Evolutionary conservation across 2,797 vertebrate genomes (phyloP).

Genomic region (Neosilurus mollespiculum): DNA sequence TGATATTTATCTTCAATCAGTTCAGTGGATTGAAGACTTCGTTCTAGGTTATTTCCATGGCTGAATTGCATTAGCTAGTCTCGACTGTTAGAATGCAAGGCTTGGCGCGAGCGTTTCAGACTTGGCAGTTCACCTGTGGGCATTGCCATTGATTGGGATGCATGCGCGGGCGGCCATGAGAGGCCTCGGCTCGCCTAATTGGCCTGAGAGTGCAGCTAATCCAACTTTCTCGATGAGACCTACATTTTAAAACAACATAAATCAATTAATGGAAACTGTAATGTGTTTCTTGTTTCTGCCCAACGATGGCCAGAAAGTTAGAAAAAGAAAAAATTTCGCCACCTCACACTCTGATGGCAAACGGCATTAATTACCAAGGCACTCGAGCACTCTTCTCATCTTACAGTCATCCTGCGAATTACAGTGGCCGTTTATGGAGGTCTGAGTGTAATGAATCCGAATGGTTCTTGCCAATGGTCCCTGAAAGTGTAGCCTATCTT

Average conservation of each 20-base stretch:
- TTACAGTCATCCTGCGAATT: conserved; percentile 52
- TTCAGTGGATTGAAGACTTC: neutral
- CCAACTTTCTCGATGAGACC: conserved; percentile 67
- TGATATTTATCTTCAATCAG: conserved; percentile 24
- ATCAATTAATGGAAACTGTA: conserved; percentile 75
- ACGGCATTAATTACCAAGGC: conserved; percentile 47
- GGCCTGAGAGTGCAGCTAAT: conserved; percentile 69
- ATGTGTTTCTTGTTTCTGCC: conserved; percentile 73
- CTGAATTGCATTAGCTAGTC: conserved; percentile 35
- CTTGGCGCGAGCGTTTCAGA: conserved; percentile 50
- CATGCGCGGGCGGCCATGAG: conserved; percentile 50
- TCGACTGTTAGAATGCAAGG: conserved; percentile 69
- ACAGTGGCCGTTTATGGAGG: conserved; percentile 42
- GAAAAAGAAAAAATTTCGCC: conserved; percentile 50
- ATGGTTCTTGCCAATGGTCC: conserved; percentile 42
- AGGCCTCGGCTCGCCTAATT: conserved; percentile 68
- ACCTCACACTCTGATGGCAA: conserved; percentile 49
- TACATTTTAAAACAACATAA: conserved; percentile 72
- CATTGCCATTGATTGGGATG: conserved; percentile 69
- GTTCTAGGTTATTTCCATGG: conserved; percentile 21
- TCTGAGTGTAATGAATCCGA: conserved; percentile 50
- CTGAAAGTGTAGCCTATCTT: conserved; percentile 50
- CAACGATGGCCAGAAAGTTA: conserved; percentile 58
- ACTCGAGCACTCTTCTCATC: conserved; percentile 40
- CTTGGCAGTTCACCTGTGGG: conserved; percentile 76